Percentiles rank a stretch among this genome's conserved stretches.
Evolutionary conservation across 1,140 invertebrate genomes (phyloP).

Genomic region (Centruroides vittatus): DNA sequence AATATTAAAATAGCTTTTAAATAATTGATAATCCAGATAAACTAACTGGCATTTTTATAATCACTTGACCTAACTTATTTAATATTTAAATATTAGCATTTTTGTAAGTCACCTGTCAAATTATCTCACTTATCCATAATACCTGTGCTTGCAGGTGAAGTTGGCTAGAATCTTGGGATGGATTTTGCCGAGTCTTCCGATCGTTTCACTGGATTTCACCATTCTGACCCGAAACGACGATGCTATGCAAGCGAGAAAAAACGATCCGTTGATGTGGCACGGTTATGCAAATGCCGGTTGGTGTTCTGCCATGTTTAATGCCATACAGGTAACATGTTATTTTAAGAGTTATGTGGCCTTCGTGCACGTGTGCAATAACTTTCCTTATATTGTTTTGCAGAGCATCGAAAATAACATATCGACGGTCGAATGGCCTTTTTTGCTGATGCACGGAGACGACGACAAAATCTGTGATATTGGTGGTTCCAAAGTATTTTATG

Average conservation of each 20-base stretch:
- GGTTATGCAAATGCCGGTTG: slow-evolving; percentile 22
- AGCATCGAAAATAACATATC: slow-evolving; percentile 13
- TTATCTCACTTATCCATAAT: no score
- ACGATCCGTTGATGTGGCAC: slow-evolving; percentile 22
- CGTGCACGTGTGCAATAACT: neutral
- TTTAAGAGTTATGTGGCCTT: no score
- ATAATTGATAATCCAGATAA: no score
- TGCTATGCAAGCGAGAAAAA: slow-evolving; percentile 20
- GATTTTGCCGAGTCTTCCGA: slow-evolving; percentile 19
- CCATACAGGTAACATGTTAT: neutral
- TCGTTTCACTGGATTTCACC: slow-evolving; percentile 18
- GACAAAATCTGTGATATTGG: slow-evolving; percentile 20
- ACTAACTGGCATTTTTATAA: no score
- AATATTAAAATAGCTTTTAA: no score
- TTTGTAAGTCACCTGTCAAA: no score
- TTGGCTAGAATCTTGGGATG: slow-evolving; percentile 16
- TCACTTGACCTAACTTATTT: neutral
- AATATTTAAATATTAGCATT: neutral
- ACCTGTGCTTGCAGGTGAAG: neutral
- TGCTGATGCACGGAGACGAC: slow-evolving; percentile 22
- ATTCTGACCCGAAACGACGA: slow-evolving; percentile 16
- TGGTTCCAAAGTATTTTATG: slow-evolving; percentile 20
- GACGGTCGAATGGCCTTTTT: slow-evolving; percentile 19
- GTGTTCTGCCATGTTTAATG: slow-evolving; percentile 1
- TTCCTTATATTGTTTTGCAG: slow-evolving; percentile 10